A percentile compares a stretch with the other conserved stretches of the same genome.
These are phyloP conservation scores for Drosophila algonquin DNA, from an alignment of 2,888 invertebrate species.

Conservation along the genomic window DNA sequence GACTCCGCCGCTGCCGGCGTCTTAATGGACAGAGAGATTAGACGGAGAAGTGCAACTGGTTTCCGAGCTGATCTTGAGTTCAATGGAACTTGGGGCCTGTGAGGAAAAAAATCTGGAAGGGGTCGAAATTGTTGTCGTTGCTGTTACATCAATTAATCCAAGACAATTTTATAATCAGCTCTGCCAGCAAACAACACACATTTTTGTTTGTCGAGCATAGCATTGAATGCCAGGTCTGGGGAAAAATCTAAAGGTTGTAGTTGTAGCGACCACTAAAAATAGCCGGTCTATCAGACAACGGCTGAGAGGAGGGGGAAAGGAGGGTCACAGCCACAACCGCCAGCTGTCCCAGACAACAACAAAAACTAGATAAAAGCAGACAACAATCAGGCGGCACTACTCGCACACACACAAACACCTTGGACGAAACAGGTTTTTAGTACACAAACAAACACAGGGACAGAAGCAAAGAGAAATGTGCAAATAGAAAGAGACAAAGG, in stretches of 20 bases:
- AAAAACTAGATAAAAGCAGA: slow-evolving; percentile 39
- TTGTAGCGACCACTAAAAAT: slow-evolving; percentile 57
- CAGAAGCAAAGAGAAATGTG: slow-evolving; percentile 58
- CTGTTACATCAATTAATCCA: slow-evolving; percentile 19
- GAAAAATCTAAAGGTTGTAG: slow-evolving; percentile 50
- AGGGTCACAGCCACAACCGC: slow-evolving; percentile 22
- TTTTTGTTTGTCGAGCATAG: background rate
- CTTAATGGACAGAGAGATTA: slow-evolving; percentile 41
- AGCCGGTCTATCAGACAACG: slow-evolving; percentile 33
- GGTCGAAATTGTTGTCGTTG: slow-evolving; percentile 5
- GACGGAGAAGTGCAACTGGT: slow-evolving; percentile 46
- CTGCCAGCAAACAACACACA: slow-evolving; percentile 8
- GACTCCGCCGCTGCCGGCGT: background rate
- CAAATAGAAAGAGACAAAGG: slow-evolving; percentile 46
- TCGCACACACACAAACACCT: slow-evolving; percentile 52
- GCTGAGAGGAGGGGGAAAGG: slow-evolving; percentile 13
- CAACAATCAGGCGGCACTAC: slow-evolving; percentile 38
- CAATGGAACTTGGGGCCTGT: slow-evolving; percentile 44
- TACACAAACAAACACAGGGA: slow-evolving; percentile 24
- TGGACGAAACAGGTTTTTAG: slow-evolving; percentile 67
- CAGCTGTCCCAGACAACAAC: slow-evolving; percentile 54
- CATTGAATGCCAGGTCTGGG: slow-evolving; percentile 37
- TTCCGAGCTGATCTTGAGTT: slow-evolving; percentile 32
- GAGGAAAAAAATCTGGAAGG: slow-evolving; percentile 29
- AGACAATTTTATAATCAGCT: slow-evolving; percentile 24